A percentile compares a stretch with the other conserved stretches of the same genome.
Conservation (phyloP, 2,888 invertebrate species). For the Gymnocheta viridis region DNA sequence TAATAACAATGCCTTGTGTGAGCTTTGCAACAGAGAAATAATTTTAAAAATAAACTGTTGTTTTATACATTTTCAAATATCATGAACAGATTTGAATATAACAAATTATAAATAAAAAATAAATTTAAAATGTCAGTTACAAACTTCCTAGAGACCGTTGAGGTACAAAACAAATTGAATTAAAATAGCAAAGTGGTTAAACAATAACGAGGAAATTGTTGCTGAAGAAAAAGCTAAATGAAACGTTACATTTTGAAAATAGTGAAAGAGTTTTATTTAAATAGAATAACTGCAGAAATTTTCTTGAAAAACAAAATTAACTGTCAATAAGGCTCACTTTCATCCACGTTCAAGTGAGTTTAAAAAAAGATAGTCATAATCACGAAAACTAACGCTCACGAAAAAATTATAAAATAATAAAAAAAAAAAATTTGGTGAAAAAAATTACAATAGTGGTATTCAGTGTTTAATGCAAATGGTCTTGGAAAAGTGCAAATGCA, state of each 20-base stretch:
- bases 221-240: slow-evolving; percentile 6
- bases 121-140: slow-evolving; percentile 35
- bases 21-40: background rate
- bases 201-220: slow-evolving; percentile 66
- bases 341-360: no score
- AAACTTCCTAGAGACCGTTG: slow-evolving; percentile 57
- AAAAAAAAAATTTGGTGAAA: no score
- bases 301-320: slow-evolving; percentile 13
- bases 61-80: slow-evolving; percentile 10
- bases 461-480: no score
- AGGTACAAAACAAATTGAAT: background rate
- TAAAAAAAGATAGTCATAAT: no score
- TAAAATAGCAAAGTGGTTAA: slow-evolving; percentile 28
- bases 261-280: slow-evolving; percentile 14
- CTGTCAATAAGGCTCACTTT: background rate
- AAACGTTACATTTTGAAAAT: slow-evolving; percentile 1
- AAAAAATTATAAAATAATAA: no score
- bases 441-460: no score
- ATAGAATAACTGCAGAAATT: slow-evolving; percentile 34
- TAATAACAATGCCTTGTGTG: slow-evolving; percentile 30
- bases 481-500: no score
- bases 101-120: background rate
- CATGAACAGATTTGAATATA: slow-evolving; percentile 24
- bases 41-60: background rate
- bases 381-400: no score